Percentiles rank a stretch among this genome's conserved stretches.
These are phyloP conservation scores for Siniperca scherzeri DNA, from an alignment of 2,797 vertebrate genomes.

Conservation along the genomic window DNA sequence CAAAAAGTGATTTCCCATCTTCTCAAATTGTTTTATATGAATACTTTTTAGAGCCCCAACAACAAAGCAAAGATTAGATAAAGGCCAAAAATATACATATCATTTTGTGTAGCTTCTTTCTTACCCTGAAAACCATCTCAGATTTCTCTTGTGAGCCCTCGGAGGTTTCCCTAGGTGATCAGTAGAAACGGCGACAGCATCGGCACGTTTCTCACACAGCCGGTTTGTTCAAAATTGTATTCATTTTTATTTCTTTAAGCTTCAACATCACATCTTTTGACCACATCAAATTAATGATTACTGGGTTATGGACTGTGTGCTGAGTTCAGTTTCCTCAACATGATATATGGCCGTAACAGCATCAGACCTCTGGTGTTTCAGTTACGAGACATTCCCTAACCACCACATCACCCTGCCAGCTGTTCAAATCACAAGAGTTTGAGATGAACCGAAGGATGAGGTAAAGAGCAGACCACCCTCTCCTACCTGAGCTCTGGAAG, in stretches of 20 bases:
- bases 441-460: slow-evolving; percentile 36
- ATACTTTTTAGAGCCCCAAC: neutral
- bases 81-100: too few species aligned
- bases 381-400: neutral
- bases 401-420: slow-evolving; percentile 16
- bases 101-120: too few species aligned
- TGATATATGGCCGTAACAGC: neutral
- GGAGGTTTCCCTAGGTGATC: too few species aligned
- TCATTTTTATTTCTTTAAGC: too few species aligned
- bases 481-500: slow-evolving; percentile 46
- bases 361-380: neutral
- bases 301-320: neutral
- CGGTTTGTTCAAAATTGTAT: neutral
- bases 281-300: neutral
- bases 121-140: too few species aligned
- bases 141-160: neutral
- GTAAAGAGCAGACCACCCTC: slow-evolving; percentile 32
- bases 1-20: neutral
- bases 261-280: neutral
- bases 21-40: neutral
- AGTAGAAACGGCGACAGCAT: neutral
- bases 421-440: neutral
- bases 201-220: neutral
- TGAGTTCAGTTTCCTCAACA: neutral
- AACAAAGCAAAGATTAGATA: neutral